These are phyloP conservation scores for Blennius ocellaris DNA, from an alignment of 2,113 vertebrate genomes.

Conservation along the genomic window DNA sequence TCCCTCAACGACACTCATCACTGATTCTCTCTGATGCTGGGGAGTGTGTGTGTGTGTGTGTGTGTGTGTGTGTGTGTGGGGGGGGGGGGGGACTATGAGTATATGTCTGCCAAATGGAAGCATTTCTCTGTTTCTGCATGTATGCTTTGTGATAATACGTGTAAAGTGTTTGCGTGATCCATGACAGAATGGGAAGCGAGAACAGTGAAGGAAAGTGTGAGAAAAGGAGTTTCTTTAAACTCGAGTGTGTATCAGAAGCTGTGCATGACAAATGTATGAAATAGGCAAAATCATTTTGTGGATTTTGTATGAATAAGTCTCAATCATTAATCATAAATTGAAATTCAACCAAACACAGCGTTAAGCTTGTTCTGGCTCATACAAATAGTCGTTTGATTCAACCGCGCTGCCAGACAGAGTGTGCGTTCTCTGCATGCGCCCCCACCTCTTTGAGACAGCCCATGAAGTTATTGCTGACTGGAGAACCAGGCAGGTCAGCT, in stretches of 20 bases:
- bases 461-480: constrained; percentile 99
- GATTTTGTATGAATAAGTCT: too few relatives aligned
- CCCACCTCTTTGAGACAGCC: constrained; percentile 99
- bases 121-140: constrained; percentile 30
- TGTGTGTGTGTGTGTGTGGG: constrained; percentile 40
- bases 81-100: constrained; percentile 49
- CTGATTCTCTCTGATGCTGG: constrained; percentile 80
- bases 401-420: too few relatives aligned
- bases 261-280: background rate
- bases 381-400: too few relatives aligned
- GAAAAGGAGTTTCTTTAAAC: constrained; percentile 18
- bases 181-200: constrained; percentile 14
- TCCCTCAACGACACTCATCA: constrained; percentile 79
- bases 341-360: too few relatives aligned
- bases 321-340: too few relatives aligned
- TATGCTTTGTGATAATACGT: constrained; percentile 38
- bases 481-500: constrained; percentile 97
- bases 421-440: constrained; percentile 7
- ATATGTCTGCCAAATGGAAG: constrained; percentile 66
- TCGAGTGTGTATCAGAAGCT: background rate
- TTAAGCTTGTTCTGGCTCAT: too few relatives aligned
- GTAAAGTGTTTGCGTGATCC: constrained; percentile 43
- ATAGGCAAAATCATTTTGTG: too few relatives aligned
- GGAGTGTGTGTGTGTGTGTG: constrained; percentile 42
- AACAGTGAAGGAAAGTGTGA: constrained; percentile 5